Percentiles rank a stretch among this genome's conserved stretches.
Evolutionary conservation across 2,113 vertebrate species (phyloP).

Genomic region (Nerophis lumbriciformis): DNA sequence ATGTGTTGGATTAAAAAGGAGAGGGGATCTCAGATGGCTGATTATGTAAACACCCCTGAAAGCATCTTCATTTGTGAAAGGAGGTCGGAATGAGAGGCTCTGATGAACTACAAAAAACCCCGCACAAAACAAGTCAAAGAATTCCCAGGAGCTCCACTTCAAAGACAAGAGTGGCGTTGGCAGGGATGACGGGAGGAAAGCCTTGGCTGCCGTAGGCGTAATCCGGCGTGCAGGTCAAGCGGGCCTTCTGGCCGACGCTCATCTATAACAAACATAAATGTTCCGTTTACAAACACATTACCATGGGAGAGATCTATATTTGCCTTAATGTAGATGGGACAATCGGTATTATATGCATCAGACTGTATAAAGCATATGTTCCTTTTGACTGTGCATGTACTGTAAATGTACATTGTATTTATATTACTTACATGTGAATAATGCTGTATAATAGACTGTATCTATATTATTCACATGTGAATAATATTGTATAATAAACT

Average conservation of each 20-base stretch:
- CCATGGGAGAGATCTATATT: not conserved
- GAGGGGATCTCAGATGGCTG: not conserved
- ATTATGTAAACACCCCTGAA: constrained; percentile 20
- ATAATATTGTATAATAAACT: too few relatives aligned
- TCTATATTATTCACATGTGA: too few relatives aligned
- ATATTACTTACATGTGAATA: too few relatives aligned
- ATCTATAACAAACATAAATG: constrained; percentile 68
- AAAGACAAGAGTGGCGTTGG: constrained; percentile 83
- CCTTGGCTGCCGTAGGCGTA: constrained; percentile 81
- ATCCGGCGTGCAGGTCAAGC: constrained; percentile 85
- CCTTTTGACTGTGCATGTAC: too few relatives aligned
- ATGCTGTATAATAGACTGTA: too few relatives aligned
- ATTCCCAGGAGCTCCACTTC: constrained; percentile 83
- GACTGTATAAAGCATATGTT: not conserved
- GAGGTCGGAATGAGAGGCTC: constrained; percentile 28
- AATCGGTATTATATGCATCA: not conserved
- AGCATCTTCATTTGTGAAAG: constrained; percentile 35
- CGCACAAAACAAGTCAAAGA: constrained; percentile 68
- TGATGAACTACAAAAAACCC: not conserved
- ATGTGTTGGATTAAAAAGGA: not conserved
- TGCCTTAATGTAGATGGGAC: not conserved
- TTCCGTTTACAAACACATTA: not conserved
- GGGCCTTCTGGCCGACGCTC: constrained; percentile 83
- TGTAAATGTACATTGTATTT: too few relatives aligned
- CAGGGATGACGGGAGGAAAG: constrained; percentile 82